These are phyloP conservation scores for Watsonalla cultraria DNA, from an alignment of 2,888 invertebrate species.

Conservation along the genomic window DNA sequence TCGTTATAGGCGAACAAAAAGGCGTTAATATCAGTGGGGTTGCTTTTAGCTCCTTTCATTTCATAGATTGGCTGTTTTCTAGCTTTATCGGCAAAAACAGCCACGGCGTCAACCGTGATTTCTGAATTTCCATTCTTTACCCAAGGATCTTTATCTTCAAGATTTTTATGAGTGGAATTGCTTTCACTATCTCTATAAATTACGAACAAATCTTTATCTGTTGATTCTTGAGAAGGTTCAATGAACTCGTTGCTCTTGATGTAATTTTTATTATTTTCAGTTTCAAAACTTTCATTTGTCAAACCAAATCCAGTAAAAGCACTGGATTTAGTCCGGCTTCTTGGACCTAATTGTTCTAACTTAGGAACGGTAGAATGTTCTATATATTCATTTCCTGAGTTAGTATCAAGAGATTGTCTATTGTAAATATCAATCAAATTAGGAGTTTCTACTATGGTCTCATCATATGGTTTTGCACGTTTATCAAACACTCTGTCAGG, in stretches of 20 bases:
- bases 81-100: constrained; percentile 13
- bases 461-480: not conserved
- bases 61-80: constrained; percentile 6
- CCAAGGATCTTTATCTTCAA: constrained; percentile 18
- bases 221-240: constrained; percentile 25
- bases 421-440: constrained; percentile 48
- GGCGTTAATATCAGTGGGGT: constrained; percentile 8
- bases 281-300: constrained; percentile 15
- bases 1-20: constrained; percentile 16
- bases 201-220: constrained; percentile 50
- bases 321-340: constrained; percentile 18
- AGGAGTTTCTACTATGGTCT: constrained; percentile 11
- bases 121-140: constrained; percentile 19
- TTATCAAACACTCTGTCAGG: not conserved
- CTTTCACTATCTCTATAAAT: constrained; percentile 52
- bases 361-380: not conserved
- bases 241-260: constrained; percentile 14
- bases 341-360: constrained; percentile 3
- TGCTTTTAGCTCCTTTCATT: constrained; percentile 4
- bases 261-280: constrained; percentile 14
- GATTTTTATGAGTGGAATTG: constrained; percentile 18
- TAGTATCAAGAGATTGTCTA: constrained; percentile 27
- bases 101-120: constrained; percentile 21
- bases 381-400: constrained; percentile 14
- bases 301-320: constrained; percentile 17